A percentile compares a stretch with the other conserved stretches of the same genome.
Conservation (phyloP, 2,888 invertebrate genomes). For the Athetis lepigone region DNA sequence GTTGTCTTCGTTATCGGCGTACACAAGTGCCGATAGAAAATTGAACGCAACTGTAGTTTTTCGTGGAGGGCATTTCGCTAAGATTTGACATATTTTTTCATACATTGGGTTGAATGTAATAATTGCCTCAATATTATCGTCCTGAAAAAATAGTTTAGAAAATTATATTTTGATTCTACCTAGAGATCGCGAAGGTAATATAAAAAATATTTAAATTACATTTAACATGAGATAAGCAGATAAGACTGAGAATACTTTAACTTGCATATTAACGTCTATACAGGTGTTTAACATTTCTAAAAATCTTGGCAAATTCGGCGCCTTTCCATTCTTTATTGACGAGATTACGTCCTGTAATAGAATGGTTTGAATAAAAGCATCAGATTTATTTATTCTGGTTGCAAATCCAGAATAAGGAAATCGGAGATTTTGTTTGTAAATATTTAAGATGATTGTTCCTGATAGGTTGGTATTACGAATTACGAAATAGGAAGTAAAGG, state of each 20-base stretch:
- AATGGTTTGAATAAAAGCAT: not conserved
- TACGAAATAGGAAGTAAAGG: too few species aligned
- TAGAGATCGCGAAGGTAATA: not conserved
- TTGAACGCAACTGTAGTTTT: constrained; percentile 74
- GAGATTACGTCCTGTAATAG: constrained; percentile 61
- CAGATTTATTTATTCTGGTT: too few species aligned
- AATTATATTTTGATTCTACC: not conserved
- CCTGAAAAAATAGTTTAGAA: constrained; percentile 66
- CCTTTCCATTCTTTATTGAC: constrained; percentile 54
- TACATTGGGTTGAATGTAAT: constrained; percentile 76
- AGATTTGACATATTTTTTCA: constrained; percentile 70
- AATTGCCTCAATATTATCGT: constrained; percentile 67
- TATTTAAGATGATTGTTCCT: too few species aligned
- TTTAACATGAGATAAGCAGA: constrained; percentile 73
- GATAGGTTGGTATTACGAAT: too few species aligned
- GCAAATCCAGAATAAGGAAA: too few species aligned
- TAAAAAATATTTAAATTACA: constrained; percentile 67
- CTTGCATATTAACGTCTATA: constrained; percentile 70
- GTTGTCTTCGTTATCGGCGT: constrained; percentile 65
- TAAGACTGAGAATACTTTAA: constrained; percentile 76
- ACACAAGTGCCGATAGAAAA: constrained; percentile 77
- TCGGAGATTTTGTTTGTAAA: too few species aligned
- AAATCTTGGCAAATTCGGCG: constrained; percentile 67
- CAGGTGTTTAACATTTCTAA: constrained; percentile 73
- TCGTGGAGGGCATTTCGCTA: constrained; percentile 69